Evolutionary conservation across 1,140 invertebrate genomes (phyloP).

Genomic region (Ridgeia piscesae): DNA sequence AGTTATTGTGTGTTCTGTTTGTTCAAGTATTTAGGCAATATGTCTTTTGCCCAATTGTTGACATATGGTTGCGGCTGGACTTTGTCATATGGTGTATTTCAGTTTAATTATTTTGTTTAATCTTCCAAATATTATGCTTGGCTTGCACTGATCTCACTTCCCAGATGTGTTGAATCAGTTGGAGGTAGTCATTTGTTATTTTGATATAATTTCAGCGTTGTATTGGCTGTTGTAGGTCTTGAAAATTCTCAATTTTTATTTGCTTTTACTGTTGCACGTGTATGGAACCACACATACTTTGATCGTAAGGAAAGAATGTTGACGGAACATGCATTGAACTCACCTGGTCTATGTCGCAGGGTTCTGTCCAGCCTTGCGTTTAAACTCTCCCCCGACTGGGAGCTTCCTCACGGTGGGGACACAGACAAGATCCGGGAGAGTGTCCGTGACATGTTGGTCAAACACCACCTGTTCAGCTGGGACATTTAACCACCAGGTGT

Average conservation of each 20-base stretch:
- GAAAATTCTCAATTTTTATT: background rate
- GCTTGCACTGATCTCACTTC: background rate
- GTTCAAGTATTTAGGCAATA: background rate
- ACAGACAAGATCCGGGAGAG: conserved; percentile 81
- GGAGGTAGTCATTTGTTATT: background rate
- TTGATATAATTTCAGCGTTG: background rate
- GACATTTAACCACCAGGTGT: conserved; percentile 61
- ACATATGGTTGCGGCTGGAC: background rate
- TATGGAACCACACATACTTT: background rate
- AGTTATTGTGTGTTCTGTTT: background rate
- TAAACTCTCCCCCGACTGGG: conserved; percentile 94
- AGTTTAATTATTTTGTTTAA: background rate
- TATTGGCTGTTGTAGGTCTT: background rate
- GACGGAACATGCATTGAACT: background rate
- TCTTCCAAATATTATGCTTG: background rate
- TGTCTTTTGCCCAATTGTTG: background rate
- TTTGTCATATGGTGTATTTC: background rate
- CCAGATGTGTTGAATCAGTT: background rate
- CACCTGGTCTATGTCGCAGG: conserved; percentile 40
- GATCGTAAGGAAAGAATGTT: background rate
- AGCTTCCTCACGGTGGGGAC: conserved; percentile 64
- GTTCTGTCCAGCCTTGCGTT: conserved; percentile 96
- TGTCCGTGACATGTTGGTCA: conserved; percentile 96
- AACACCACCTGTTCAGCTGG: conserved; percentile 99
- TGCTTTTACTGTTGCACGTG: background rate